These are phyloP conservation scores for Poecilia picta DNA, from an alignment of 2,797 vertebrate genomes.

Conservation along the genomic window DNA sequence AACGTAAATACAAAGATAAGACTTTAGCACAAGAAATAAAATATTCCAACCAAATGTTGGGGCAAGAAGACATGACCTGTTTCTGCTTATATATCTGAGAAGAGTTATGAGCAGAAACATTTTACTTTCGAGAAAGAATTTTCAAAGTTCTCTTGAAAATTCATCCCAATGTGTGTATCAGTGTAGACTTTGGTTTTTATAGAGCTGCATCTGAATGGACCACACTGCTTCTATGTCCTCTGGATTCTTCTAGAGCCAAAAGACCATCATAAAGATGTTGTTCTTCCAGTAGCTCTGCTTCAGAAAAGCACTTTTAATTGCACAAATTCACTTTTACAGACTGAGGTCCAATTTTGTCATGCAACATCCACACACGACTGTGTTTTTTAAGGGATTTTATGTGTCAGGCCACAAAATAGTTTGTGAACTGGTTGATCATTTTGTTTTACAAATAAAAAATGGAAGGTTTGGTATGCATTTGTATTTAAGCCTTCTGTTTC, in stretches of 20 bases:
- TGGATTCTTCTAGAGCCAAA: neutral
- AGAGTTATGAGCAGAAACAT: neutral
- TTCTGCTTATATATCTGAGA: neutral
- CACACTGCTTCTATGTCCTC: neutral
- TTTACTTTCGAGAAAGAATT: neutral
- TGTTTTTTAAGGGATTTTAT: neutral
- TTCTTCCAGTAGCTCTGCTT: neutral
- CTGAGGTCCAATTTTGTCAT: neutral
- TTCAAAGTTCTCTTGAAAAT: neutral
- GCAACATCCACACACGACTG: neutral
- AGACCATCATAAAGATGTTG: neutral
- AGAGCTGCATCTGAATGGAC: neutral
- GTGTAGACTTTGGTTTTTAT: neutral
- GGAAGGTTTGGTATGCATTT: neutral
- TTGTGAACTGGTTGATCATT: neutral
- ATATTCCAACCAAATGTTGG: neutral
- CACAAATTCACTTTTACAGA: neutral
- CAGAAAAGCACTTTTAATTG: neutral
- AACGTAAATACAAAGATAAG: neutral
- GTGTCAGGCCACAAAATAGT: neutral
- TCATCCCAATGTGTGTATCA: neutral
- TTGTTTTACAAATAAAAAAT: neutral
- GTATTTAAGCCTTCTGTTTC: neutral
- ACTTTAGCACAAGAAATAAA: neutral
- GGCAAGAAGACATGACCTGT: neutral